Conservation (phyloP, 2,888 invertebrate species). For the Cordilura impudica region DNA sequence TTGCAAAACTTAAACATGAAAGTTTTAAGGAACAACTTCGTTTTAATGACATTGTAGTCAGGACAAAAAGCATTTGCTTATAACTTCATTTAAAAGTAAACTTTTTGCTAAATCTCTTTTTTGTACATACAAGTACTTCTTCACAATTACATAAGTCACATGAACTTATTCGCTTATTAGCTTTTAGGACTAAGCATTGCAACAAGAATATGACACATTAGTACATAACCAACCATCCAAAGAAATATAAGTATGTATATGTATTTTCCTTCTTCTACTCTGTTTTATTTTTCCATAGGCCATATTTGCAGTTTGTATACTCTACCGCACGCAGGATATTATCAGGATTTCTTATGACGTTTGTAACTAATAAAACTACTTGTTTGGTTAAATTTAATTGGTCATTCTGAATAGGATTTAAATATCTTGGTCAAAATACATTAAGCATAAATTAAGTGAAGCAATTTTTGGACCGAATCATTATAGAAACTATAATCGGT, state of each 20-base stretch:
- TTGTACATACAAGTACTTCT: neutral
- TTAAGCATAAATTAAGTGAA: no score
- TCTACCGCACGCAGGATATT: no score
- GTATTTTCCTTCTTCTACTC: neutral
- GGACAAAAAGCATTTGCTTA: constrained; percentile 34
- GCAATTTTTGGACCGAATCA: no score
- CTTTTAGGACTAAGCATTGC: constrained; percentile 36
- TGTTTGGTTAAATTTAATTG: no score
- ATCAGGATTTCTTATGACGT: no score
- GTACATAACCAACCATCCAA: neutral
- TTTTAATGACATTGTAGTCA: constrained; percentile 31
- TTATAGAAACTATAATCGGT: no score
- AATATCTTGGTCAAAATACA: no score
- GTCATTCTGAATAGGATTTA: no score
- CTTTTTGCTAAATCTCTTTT: constrained; percentile 32
- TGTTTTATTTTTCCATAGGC: neutral
- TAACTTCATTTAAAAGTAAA: constrained; percentile 26
- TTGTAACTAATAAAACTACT: no score
- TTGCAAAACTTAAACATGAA: constrained; percentile 22
- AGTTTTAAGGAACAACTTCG: constrained; percentile 23
- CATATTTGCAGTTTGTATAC: no score
- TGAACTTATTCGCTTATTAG: constrained; percentile 34
- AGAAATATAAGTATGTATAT: neutral
- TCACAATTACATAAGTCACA: constrained; percentile 14
- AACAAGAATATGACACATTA: constrained; percentile 4